A percentile compares a stretch with the other conserved stretches of the same genome.
These are phyloP conservation scores for Nipponia nippon DNA, from an alignment of 2,113 vertebrate species.

Conservation along the genomic window DNA sequence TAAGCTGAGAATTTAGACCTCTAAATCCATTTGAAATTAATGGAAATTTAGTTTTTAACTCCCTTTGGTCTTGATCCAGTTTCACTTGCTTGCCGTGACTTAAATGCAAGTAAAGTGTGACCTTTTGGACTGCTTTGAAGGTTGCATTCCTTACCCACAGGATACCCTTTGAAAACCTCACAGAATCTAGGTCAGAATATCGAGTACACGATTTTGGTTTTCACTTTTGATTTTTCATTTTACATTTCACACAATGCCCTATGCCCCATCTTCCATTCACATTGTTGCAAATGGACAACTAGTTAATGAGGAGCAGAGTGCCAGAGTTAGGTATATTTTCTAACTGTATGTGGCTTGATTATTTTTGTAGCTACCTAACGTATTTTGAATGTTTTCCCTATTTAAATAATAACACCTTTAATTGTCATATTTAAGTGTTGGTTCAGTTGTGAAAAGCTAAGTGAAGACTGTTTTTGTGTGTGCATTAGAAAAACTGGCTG, in stretches of 20 bases:
- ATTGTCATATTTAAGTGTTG: not conserved
- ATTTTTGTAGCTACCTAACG: not conserved
- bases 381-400: not conserved
- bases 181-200: not conserved
- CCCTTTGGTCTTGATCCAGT: constrained; percentile 28
- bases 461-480: not conserved
- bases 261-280: not conserved
- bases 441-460: not conserved
- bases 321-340: not conserved
- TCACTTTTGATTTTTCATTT: not conserved
- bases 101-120: not conserved
- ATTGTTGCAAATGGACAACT: not conserved
- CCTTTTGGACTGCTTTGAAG: constrained; percentile 11
- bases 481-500: constrained; percentile 88
- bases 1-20: not conserved
- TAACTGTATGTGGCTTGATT: not conserved
- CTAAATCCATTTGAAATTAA: constrained; percentile 38
- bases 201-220: not conserved
- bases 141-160: not conserved
- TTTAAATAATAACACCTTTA: not conserved
- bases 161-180: not conserved
- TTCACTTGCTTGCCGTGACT: constrained; percentile 8
- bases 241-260: not conserved
- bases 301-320: not conserved
- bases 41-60: constrained; percentile 32